Base-by-base conservation (phyloP, 2,888 invertebrate genomes). In the Globia sparganii region DNA sequence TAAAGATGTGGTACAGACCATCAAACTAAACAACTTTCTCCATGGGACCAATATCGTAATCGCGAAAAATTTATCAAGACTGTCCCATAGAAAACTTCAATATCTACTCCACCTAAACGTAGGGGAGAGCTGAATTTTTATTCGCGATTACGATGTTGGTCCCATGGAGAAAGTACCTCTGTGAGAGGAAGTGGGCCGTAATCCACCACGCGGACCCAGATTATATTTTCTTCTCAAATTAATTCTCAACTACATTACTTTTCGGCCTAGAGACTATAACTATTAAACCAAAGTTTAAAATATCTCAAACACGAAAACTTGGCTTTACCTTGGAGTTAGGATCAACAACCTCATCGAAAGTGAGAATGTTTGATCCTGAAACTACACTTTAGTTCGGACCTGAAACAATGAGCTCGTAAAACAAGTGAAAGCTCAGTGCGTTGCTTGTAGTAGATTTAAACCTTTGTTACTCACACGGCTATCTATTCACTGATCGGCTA, bases 351-450 rank as follows among this genome's bases (percentile, higher is more conserved):
- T 66, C 15, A 58, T 62, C 31, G 80, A 80, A 68, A 81, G 80
- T 73, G 81, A 84, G 84, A 84, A 49, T 49, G 66, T 80, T 70
- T 66, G 68, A 84, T 79, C 61, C 84, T 79, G 69, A 79, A 84
- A 84, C 72, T 61, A 79, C 84, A 81, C 40, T 81, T 84, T 79
- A 81, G 68, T 81, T 81, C 65, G 61, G 66, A 59, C 56, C 34
- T 40, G 34, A 9, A 81, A 81, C 81, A 81, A 81, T 84, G 81
- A 84, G 80, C 67, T 84, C 84, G 84, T 81, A 81, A 81, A 84
- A 64, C 84, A 65, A 84, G 72, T 84, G 81, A 79, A 84, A 84
- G 81, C 84, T 56, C 2, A 56, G 65, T 15, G 64, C 71, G 61
- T 69, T 31, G 78, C 59, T 71, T 77, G 84, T 40, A 21, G n/a